These are phyloP conservation scores for Brachionus calyciflorus DNA, from an alignment of 1,140 invertebrate genomes.

Conservation along the genomic window DNA sequence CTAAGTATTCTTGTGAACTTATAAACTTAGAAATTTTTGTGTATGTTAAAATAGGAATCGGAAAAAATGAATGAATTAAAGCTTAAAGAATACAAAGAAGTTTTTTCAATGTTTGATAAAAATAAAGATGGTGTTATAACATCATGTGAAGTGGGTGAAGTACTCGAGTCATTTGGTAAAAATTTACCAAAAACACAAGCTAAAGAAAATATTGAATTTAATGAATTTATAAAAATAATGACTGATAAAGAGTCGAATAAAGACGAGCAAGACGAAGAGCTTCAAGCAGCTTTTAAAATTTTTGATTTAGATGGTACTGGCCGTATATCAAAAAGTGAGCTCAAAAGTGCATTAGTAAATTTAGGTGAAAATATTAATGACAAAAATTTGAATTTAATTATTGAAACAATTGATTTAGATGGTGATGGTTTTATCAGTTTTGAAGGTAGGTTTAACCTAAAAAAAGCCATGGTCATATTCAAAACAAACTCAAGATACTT, in stretches of 20 bases:
- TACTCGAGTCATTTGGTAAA: not conserved
- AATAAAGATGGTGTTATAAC: conserved; percentile 35
- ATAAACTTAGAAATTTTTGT: not conserved
- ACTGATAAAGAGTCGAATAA: not conserved
- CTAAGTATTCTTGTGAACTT: too few relatives aligned
- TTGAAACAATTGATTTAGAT: conserved; percentile 12
- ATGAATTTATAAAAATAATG: conserved; percentile 21
- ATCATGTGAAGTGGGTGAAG: conserved; percentile 14
- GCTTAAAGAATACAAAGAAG: conserved; percentile 24
- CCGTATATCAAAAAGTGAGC: not conserved
- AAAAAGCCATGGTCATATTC: not conserved
- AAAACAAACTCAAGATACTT: not conserved
- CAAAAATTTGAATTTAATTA: conserved; percentile 1
- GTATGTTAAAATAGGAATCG: not conserved
- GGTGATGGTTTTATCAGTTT: conserved; percentile 36
- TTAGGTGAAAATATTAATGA: conserved; percentile 41
- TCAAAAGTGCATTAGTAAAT: not conserved
- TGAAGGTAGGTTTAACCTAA: not conserved
- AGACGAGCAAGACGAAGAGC: conserved; percentile 1
- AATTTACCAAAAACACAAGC: not conserved
- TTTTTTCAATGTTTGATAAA: conserved; percentile 37
- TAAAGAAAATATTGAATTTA: conserved; percentile 1
- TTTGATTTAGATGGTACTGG: conserved; percentile 32
- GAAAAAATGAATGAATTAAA: not conserved
- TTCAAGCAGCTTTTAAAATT: conserved; percentile 15